Evolutionary conservation across 2,797 vertebrate genomes (phyloP).

Genomic region (Antrozous pallidus): DNA sequence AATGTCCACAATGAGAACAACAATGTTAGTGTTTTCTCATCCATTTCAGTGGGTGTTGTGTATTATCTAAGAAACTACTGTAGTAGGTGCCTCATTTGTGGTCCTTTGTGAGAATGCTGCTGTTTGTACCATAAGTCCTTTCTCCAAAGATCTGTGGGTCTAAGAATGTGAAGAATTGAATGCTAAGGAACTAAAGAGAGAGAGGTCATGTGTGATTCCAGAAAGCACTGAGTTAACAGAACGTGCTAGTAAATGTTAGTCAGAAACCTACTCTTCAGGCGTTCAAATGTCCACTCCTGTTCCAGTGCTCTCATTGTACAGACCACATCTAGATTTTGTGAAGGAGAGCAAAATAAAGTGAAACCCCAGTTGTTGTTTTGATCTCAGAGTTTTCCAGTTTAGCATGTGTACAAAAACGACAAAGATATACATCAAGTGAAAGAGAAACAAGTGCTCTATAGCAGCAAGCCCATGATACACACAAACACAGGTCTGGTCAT

Average conservation of each 20-base stretch:
- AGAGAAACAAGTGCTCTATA: background rate
- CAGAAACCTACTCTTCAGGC: background rate
- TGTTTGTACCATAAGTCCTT: background rate
- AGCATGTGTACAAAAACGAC: background rate
- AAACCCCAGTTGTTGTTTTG: background rate
- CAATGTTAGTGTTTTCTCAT: background rate
- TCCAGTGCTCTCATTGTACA: background rate
- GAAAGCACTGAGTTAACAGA: background rate
- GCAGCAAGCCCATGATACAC: background rate
- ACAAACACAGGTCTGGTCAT: background rate
- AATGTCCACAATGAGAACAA: background rate
- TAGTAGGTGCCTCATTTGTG: background rate
- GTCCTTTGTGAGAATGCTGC: background rate
- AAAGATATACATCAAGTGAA: background rate
- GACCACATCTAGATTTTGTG: background rate
- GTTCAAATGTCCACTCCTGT: background rate
- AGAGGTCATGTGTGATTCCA: background rate
- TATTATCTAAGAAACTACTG: background rate
- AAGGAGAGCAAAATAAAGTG: background rate
- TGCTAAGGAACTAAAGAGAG: background rate
- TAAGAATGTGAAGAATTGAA: background rate
- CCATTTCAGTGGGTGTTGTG: background rate
- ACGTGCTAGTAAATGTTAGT: background rate
- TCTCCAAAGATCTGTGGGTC: background rate
- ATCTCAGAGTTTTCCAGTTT: conserved; percentile 10